Percentiles rank a stretch among this genome's conserved stretches.
Evolutionary conservation across 2,113 vertebrate species (phyloP).

Genomic region (Phalacrocorax carbo): DNA sequence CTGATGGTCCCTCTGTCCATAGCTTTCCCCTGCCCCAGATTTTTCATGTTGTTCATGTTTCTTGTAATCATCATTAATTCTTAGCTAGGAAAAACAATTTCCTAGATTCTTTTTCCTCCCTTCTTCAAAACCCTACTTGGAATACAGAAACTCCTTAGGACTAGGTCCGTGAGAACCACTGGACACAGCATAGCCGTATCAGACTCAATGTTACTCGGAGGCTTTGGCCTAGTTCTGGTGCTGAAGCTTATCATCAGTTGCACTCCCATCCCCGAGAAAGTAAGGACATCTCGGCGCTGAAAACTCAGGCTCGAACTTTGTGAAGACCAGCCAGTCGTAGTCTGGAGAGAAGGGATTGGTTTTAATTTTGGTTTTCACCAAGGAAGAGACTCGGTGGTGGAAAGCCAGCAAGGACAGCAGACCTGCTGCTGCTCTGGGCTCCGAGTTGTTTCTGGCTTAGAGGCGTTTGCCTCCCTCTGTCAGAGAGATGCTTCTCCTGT

Average conservation of each 20-base stretch:
- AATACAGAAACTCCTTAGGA: background rate
- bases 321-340: background rate
- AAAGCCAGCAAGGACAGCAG: background rate
- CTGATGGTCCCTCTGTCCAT: background rate
- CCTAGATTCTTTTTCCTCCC: background rate
- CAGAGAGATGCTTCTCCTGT: background rate
- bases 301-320: background rate
- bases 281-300: background rate
- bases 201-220: background rate
- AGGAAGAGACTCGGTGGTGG: background rate
- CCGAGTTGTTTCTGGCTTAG: background rate
- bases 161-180: background rate
- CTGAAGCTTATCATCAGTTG: background rate
- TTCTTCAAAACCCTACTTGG: background rate
- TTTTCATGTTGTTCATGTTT: background rate
- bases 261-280: background rate
- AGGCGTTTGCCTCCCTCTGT: background rate
- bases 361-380: background rate
- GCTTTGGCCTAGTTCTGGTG: background rate
- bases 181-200: background rate
- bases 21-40: background rate
- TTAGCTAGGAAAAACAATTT: background rate
- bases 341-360: background rate
- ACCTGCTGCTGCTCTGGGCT: background rate
- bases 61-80: background rate